These are phyloP conservation scores for Stenodera caucasica DNA, from an alignment of 2,888 invertebrate species.

Conservation along the genomic window DNA sequence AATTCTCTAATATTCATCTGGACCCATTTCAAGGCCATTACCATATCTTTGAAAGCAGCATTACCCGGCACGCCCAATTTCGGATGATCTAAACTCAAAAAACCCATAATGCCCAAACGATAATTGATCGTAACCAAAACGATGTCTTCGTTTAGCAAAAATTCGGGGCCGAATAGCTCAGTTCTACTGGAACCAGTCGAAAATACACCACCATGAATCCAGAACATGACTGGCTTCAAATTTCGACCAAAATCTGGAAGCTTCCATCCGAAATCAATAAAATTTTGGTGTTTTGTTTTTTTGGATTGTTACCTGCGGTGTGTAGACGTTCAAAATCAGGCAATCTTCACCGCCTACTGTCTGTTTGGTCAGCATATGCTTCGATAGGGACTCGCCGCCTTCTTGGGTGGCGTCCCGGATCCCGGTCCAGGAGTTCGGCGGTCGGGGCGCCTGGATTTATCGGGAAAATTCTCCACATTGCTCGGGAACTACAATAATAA, in stretches of 20 bases:
- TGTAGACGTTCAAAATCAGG: conserved; percentile 2
- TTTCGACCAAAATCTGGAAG: too few relatives aligned
- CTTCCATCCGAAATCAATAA: too few relatives aligned
- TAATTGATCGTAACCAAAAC: conserved; percentile 57
- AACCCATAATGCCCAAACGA: conserved; percentile 57
- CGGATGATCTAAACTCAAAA: conserved; percentile 56
- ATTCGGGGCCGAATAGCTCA: conserved; percentile 54
- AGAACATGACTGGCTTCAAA: conserved; percentile 58
- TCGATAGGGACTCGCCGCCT: conserved; percentile 35
- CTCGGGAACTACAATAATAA: background rate
- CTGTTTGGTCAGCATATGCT: conserved; percentile 31
- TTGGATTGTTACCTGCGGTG: conserved; percentile 21
- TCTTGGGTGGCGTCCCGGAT: conserved; percentile 38
- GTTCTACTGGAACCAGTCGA: conserved; percentile 50
- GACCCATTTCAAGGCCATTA: conserved; percentile 59
- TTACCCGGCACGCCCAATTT: conserved; percentile 58
- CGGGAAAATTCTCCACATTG: background rate
- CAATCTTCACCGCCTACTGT: conserved; percentile 22
- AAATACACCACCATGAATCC: conserved; percentile 58
- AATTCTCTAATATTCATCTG: conserved; percentile 54
- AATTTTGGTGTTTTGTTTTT: conserved; percentile 39
- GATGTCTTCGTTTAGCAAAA: conserved; percentile 56
- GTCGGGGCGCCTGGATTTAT: conserved; percentile 35
- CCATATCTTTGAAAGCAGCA: conserved; percentile 59
- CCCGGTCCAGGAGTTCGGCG: conserved; percentile 38